Percentiles rank a stretch among this genome's conserved stretches.
Conservation (phyloP, 2,888 invertebrate species). For the Schrankia costaestrigalis region DNA sequence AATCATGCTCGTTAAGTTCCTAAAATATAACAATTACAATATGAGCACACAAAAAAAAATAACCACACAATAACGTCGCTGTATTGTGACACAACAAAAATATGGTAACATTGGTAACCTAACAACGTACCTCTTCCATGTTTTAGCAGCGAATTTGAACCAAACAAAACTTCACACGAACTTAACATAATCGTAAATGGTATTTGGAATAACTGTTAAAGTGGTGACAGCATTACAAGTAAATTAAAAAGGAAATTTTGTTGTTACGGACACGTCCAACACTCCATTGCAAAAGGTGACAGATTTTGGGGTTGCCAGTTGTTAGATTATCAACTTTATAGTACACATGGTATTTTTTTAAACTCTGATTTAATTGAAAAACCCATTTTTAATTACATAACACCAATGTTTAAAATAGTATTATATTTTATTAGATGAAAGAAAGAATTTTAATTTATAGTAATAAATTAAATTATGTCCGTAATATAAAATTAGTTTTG, state of each 20-base stretch:
- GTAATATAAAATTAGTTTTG: no score
- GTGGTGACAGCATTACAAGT: conserved; percentile 64
- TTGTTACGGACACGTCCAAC: conserved; percentile 70
- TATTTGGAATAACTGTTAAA: conserved; percentile 56
- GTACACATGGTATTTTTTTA: no score
- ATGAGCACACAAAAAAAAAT: conserved; percentile 47
- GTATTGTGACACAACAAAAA: conserved; percentile 64
- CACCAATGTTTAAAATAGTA: no score
- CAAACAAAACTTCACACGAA: conserved; percentile 61
- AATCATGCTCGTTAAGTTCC: conserved; percentile 75
- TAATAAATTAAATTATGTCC: no score
- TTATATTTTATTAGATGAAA: no score
- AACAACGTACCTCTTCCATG: conserved; percentile 74
- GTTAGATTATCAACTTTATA: no score
- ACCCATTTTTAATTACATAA: no score
- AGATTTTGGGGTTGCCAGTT: conserved; percentile 22
- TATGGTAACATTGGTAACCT: conserved; percentile 47
- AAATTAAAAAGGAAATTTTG: conserved; percentile 62
- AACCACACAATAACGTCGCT: conserved; percentile 32
- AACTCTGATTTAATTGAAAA: no score
- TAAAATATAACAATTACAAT: conserved; percentile 54
- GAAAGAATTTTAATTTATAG: no score
- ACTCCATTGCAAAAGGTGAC: conserved; percentile 62
- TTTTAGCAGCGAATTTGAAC: conserved; percentile 63
- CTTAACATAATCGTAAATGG: conserved; percentile 72